Evolutionary conservation across 2,797 vertebrate species (phyloP), one percentile per base, ranked within the genome.

Genomic region (Enteromius paludinosus): DNA sequence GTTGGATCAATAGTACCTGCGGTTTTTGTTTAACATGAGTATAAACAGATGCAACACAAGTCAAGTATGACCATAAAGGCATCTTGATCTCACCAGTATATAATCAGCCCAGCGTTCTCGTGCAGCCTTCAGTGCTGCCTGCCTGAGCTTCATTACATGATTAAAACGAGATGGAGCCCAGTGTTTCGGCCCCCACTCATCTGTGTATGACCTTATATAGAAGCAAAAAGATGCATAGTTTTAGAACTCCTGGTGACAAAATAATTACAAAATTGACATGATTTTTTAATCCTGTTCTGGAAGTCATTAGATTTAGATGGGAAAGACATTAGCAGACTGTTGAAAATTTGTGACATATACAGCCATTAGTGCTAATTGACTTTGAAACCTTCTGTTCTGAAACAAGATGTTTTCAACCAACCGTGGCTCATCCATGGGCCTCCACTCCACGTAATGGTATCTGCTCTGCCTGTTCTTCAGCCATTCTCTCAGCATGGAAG

Each of bases 371-470:
- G 30, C 59, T 73, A 49, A 81, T n/a, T 41, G 70, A 64, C 9
- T 49, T 25, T 38, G 33, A 66, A 52, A 20, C 10, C 18, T 35
- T 12, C 5, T 78, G 28, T 72, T 71, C 45, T 45, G 33, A 20
- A 83, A 69, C 15, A 25, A 78, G 41, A 61, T 41, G 64, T 70
- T 64, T 45, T 69, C 15, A 66, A 56, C 95, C 96, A 89, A 99
- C 98, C 66, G 93, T 0, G 97, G 98, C 2, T 96, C 95, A 15
- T 97, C 95, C 97, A 98, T 94, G 0, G 97, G 98, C 43, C 98
- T 95, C 98, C 98, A 99, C 88, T 99, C 98, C 84, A 99, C 96
- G 0, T 97, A 96, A 12, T 99, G 98, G 87, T 99, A 99, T 35
- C 94, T 49, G 12, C 87, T 90, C 92, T 97, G 97, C 0, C 96